phyloP scores from a whole-genome alignment of 2,113 vertebrate genomes.

The Nothocercus nigrocapillus region DNA sequence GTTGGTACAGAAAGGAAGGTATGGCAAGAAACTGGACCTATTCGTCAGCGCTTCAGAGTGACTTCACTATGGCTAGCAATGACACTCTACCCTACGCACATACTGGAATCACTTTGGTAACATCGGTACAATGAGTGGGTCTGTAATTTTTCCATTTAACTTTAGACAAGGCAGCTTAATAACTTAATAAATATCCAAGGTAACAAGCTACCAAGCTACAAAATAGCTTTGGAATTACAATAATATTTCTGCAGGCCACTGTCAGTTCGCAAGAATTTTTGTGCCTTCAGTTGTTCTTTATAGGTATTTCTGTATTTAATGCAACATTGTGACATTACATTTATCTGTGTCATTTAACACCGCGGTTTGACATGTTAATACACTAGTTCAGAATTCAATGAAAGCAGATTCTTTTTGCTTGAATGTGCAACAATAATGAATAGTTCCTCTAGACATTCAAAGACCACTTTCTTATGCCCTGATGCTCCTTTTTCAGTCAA shows the following conservation, averaged over 20 bases:
- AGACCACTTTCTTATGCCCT: neutral
- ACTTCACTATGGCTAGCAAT: neutral
- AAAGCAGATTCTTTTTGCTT: neutral
- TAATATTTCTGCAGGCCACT: neutral
- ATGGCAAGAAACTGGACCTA: neutral
- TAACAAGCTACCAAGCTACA: neutral
- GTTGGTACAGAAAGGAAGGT: neutral
- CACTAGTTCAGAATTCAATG: neutral
- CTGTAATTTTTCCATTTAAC: neutral
- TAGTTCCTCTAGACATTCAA: neutral
- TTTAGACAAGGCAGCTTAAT: neutral
- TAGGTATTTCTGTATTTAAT: neutral
- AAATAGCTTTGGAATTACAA: neutral
- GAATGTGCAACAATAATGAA: neutral
- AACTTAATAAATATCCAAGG: neutral
- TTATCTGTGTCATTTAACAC: neutral
- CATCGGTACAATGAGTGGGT: neutral
- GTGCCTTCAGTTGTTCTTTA: neutral
- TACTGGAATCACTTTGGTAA: neutral
- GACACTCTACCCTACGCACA: neutral
- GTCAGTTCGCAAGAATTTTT: neutral
- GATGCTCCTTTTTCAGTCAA: constrained; percentile 4
- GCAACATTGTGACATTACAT: neutral
- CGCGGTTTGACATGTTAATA: neutral
- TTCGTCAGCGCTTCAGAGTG: neutral